Conservation (phyloP, 2,113 vertebrate species). For the Gadus macrocephalus region DNA sequence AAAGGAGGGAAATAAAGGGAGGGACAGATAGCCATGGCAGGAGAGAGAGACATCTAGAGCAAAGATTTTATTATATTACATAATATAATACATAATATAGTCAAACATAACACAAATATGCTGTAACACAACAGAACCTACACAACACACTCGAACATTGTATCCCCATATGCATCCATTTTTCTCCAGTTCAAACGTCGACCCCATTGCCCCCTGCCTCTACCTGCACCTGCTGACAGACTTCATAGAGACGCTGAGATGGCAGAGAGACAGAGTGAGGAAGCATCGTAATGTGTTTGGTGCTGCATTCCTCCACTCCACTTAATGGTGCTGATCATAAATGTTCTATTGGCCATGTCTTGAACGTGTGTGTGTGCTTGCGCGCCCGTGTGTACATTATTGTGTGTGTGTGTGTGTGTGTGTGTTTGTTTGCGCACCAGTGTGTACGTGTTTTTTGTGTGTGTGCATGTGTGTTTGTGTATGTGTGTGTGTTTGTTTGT, state of each 20-base stretch:
- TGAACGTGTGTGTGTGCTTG: background rate
- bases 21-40: background rate
- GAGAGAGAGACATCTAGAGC: constrained; percentile 2
- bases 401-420: no score
- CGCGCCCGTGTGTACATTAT: no score
- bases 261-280: constrained; percentile 17
- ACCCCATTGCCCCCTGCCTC: background rate
- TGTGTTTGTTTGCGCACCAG: no score
- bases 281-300: constrained; percentile 21
- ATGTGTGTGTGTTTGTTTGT: background rate
- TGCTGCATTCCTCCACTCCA: constrained; percentile 12
- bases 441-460: background rate
- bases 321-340: constrained; percentile 12
- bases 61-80: no score
- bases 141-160: no score
- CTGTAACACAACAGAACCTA: background rate
- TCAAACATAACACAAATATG: no score
- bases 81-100: no score
- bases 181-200: no score
- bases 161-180: no score
- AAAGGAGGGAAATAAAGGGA: background rate
- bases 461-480: background rate
- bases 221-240: constrained; percentile 18
- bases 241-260: constrained; percentile 28
- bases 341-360: constrained; percentile 12